Percentiles rank a stretch among this genome's conserved stretches.
Evolutionary conservation across 2,888 invertebrate species (phyloP).

Genomic region (Cheilosia urbana): DNA sequence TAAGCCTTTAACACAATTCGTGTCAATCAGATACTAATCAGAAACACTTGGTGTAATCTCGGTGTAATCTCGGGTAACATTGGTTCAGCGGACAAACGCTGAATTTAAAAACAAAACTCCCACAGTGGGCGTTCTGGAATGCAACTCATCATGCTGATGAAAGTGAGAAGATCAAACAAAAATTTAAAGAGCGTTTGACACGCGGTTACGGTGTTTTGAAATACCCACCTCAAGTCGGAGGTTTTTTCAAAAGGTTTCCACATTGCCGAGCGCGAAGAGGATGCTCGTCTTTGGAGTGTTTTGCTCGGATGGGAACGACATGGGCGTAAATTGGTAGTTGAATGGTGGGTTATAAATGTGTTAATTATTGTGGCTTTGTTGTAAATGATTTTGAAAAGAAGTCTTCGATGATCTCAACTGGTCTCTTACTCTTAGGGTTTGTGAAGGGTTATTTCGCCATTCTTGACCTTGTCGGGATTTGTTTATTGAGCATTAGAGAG

Average conservation of each 20-base stretch:
- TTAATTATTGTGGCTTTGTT: conserved; percentile 23
- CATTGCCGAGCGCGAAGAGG: not conserved
- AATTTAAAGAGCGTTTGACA: conserved; percentile 20
- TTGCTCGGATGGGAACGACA: conserved; percentile 13
- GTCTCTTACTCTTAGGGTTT: too few species aligned
- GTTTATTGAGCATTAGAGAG: too few species aligned
- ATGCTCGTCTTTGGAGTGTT: conserved; percentile 2
- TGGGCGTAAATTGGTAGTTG: conserved; percentile 1
- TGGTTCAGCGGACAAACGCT: not conserved
- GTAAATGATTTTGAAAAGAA: not conserved
- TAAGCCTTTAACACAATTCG: conserved; percentile 1
- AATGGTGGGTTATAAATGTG: not conserved
- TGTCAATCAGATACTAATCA: not conserved
- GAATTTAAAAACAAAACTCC: not conserved
- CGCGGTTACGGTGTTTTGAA: conserved; percentile 1
- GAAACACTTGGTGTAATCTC: not conserved
- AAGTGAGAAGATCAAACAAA: not conserved
- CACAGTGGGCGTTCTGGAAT: conserved; percentile 3
- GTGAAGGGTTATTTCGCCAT: too few species aligned
- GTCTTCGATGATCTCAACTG: not conserved
- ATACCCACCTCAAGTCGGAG: not conserved
- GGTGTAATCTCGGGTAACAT: not conserved
- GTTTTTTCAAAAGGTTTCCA: conserved; percentile 2
- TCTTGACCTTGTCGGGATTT: too few species aligned
- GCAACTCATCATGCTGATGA: conserved; percentile 8